Percentiles rank a stretch among this genome's conserved stretches.
Evolutionary conservation across 2,113 vertebrate species (phyloP).

Genomic region (Onychorhynchus coronatus): DNA sequence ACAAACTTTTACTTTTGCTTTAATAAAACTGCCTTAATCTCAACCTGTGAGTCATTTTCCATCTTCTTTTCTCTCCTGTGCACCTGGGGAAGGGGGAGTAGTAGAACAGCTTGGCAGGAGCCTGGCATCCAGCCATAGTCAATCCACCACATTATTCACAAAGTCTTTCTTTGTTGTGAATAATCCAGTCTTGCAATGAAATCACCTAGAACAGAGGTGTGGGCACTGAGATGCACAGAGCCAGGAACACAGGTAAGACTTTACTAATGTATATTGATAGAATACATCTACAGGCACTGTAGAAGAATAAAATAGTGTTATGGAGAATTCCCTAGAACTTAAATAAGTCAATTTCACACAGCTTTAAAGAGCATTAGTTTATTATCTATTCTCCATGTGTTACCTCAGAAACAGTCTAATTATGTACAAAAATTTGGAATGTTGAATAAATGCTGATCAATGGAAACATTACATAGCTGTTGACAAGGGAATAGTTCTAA

Average conservation of each 20-base stretch:
- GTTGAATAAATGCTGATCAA: conserved; percentile 85
- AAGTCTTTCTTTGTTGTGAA: not conserved
- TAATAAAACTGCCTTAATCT: not conserved
- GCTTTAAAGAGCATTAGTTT: conserved; percentile 88
- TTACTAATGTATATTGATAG: not conserved
- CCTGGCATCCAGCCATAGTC: not conserved
- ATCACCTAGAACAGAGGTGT: fast-evolving
- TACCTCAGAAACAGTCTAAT: conserved; percentile 86
- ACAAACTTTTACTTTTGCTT: not conserved
- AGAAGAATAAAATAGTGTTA: not conserved
- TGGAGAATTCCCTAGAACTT: conserved; percentile 21
- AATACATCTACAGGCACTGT: not conserved
- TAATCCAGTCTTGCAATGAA: not conserved
- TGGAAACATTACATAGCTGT: conserved; percentile 76
- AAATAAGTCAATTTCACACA: conserved; percentile 60
- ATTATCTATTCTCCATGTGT: conserved; percentile 87
- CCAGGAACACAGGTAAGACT: not conserved
- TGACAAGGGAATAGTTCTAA: conserved; percentile 77
- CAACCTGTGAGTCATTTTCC: not conserved
- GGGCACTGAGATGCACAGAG: not conserved
- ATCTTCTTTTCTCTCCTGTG: not conserved
- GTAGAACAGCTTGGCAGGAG: not conserved
- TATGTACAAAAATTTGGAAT: conserved; percentile 96
- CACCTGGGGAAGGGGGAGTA: not conserved
- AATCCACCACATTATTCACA: not conserved